These are phyloP conservation scores for Pampusana beccarii DNA, from an alignment of 2,113 vertebrate genomes.

Conservation along the genomic window DNA sequence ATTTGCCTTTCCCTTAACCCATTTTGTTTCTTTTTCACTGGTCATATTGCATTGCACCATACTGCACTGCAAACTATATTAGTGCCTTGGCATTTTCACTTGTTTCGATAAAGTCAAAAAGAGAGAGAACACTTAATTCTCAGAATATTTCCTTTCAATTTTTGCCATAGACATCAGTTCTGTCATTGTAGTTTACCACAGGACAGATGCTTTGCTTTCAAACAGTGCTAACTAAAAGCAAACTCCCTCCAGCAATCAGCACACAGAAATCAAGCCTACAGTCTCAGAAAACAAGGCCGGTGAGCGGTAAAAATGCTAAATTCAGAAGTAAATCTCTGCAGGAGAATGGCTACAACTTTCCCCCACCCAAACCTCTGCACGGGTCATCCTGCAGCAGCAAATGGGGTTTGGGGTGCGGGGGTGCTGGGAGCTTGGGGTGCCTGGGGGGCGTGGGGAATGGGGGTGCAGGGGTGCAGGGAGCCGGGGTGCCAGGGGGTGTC, in stretches of 20 bases:
- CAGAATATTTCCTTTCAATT: background rate
- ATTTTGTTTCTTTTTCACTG: background rate
- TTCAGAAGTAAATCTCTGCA: background rate
- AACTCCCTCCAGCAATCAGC: background rate
- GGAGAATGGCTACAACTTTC: background rate
- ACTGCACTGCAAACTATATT: background rate
- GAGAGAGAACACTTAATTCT: background rate
- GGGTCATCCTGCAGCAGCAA: fast-evolving
- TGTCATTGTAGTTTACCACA: background rate
- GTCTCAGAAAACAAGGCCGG: background rate
- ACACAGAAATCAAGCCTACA: background rate
- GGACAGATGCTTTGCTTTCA: background rate
- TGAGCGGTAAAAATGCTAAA: background rate
- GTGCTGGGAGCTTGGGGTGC: no score
- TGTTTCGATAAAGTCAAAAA: background rate
- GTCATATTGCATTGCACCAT: background rate
- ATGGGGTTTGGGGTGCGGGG: background rate
- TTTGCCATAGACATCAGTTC: background rate
- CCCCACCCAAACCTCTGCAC: background rate
- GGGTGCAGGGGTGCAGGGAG: no score
- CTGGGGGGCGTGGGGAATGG: no score
- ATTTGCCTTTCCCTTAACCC: background rate
- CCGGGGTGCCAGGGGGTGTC: no score
- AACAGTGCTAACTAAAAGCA: background rate
- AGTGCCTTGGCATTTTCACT: background rate